Evolutionary conservation across 2,113 vertebrate species (phyloP), one percentile per base, ranked within the genome.

Genomic region (Trichechus manatus): DNA sequence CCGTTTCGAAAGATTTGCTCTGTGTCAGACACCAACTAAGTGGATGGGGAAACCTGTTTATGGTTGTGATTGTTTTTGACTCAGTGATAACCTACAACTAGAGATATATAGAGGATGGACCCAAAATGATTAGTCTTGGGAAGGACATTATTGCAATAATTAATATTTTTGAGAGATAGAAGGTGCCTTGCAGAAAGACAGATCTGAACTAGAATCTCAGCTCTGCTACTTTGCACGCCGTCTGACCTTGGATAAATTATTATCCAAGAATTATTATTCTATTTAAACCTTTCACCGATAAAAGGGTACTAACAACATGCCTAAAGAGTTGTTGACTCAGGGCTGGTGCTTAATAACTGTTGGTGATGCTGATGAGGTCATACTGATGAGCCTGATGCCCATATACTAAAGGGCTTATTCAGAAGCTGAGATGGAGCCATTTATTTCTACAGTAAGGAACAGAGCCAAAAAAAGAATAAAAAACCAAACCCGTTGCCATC

Each of bases 161-260:
- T 83, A 80, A 17, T 89, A 70, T 61, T 93, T 95, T 80, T 94
- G 89, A 93, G 33, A 68, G 75, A 85, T 25, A 94, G 70, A 79
- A 61, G 29, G 53, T 64, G 79, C 63, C 19, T 88, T 87, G 42
- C 8, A 86, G 79, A 25, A 50, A 64, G 53, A 63, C 29, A 53
- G 17, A 85, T 11, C 56, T 90, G 47, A 20, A 44, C 63, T 95
- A 83, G 87, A 64, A 74, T 89, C 81, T 90, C 68, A 84, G 64
- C 19, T 75, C 47, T 86, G 31, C 39, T 33, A 56, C 8, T 89
- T 92, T 92, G 36, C 66, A 19, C 92, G 80, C 22, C 81, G 13
- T 68, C 56, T 97, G 96, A 89, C 72, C 53, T 92, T 90, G 72
- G 56, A 36, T 66, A 90, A 79, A 78, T 96, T 97, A 72, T n/a